Percentiles rank a stretch among this genome's conserved stretches.
Conservation (phyloP, 2,113 vertebrate species). For the Bufo gargarizans region DNA sequence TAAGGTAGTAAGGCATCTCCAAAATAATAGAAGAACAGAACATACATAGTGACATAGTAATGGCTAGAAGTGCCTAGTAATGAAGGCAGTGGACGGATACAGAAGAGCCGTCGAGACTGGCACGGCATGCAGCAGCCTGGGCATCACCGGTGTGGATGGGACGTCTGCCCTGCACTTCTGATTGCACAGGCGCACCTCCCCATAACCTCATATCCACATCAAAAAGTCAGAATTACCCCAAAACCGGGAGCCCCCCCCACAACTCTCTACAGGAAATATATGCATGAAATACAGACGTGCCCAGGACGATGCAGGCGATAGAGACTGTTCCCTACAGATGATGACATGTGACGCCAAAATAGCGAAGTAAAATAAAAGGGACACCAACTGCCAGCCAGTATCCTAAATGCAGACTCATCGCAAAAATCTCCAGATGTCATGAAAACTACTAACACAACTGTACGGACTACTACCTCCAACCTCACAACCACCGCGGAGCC, state of each 20-base stretch:
- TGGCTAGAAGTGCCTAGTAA: not conserved
- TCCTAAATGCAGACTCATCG: slow-evolving; percentile 6
- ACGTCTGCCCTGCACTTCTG: not conserved
- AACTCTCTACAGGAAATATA: not conserved
- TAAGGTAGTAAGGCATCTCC: too few species aligned
- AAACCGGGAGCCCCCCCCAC: not conserved
- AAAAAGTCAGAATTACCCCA: not conserved
- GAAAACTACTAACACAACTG: not conserved
- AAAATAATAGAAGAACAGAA: too few species aligned
- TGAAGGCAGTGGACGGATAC: not conserved
- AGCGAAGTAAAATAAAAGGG: not conserved
- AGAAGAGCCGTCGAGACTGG: not conserved
- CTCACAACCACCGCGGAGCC: not conserved
- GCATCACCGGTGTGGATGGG: not conserved
- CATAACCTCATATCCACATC: not conserved
- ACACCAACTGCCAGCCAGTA: not conserved
- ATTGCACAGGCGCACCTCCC: not conserved
- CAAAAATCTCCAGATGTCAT: not conserved
- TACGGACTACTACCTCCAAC: not conserved
- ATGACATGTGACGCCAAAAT: not conserved
- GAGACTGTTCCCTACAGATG: not conserved
- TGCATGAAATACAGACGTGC: not conserved
- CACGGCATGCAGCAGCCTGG: not conserved
- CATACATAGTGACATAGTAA: not conserved
- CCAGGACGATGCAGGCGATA: not conserved